These are phyloP conservation scores for Leguminivora glycinivorella DNA, from an alignment of 1,140 invertebrate species.

Conservation along the genomic window DNA sequence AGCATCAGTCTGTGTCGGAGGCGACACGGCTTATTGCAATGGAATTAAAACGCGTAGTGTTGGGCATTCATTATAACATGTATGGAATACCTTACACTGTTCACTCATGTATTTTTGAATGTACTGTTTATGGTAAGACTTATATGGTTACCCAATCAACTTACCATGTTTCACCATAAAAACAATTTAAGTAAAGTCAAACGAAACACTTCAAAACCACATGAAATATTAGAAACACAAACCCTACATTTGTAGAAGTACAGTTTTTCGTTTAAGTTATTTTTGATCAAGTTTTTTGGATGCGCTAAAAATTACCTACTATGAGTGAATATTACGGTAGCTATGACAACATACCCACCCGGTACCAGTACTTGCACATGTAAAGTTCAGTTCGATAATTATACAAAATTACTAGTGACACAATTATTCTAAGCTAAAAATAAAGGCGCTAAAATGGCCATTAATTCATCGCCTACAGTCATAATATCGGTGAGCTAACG, in stretches of 20 bases:
- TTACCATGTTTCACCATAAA: too few species aligned
- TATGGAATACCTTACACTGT: neutral
- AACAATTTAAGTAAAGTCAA: too few species aligned
- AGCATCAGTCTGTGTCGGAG: constrained; percentile 30
- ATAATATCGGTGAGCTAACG: constrained; percentile 9
- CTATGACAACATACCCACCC: neutral
- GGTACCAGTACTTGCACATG: neutral
- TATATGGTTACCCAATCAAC: too few species aligned
- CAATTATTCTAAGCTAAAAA: constrained; percentile 7
- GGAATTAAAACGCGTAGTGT: constrained; percentile 35
- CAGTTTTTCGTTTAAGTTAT: too few species aligned
- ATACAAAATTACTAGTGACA: neutral
- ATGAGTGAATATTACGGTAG: too few species aligned
- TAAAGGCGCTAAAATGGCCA: constrained; percentile 4
- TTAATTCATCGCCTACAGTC: constrained; percentile 12
- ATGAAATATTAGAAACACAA: too few species aligned
- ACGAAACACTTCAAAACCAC: too few species aligned
- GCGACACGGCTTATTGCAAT: constrained; percentile 36
- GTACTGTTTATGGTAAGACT: too few species aligned
- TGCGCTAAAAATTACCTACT: too few species aligned
- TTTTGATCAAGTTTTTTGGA: too few species aligned
- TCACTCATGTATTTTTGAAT: neutral
- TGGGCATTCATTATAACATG: constrained; percentile 30
- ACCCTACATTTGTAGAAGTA: too few species aligned
- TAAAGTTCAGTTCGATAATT: neutral